phyloP scores from a whole-genome alignment of 2,888 invertebrate genomes.

The Chrysodeixis includens region DNA sequence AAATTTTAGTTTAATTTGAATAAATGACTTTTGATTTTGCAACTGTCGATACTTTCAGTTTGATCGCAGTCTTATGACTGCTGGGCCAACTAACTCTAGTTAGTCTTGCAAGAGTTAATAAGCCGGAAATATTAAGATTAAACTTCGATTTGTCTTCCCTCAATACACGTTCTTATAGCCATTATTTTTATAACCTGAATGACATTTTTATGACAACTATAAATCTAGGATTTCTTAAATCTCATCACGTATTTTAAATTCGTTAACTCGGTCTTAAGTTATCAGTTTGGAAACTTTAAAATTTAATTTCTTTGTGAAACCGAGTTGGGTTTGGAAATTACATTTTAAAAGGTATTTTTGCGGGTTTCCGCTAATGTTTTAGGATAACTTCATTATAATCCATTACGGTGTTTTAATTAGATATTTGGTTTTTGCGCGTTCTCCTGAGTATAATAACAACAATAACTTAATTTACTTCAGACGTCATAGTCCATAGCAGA shows the following conservation, averaged over 20 bases:
- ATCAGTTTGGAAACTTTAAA: slow-evolving; percentile 3
- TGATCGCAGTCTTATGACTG: too few relatives aligned
- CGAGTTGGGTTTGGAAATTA: background rate
- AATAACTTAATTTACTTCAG: too few relatives aligned
- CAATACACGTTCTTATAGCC: background rate
- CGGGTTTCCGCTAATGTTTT: background rate
- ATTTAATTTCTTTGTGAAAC: slow-evolving; percentile 2
- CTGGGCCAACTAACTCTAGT: too few relatives aligned
- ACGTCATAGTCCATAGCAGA: too few relatives aligned
- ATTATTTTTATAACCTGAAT: background rate
- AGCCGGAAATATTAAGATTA: background rate
- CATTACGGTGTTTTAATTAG: background rate
- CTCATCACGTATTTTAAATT: background rate
- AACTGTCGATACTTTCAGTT: too few relatives aligned
- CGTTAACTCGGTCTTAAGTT: background rate
- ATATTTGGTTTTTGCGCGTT: background rate
- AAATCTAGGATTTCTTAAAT: background rate
- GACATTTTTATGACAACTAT: background rate
- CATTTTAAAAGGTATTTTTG: slow-evolving; percentile 1
- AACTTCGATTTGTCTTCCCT: background rate
- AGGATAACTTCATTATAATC: background rate
- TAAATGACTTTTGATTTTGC: too few relatives aligned
- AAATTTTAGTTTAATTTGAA: too few relatives aligned
- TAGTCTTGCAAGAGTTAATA: background rate
- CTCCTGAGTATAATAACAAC: too few relatives aligned